Base-by-base conservation (phyloP, 1,140 invertebrate species). In the Zaprionus capensis region DNA sequence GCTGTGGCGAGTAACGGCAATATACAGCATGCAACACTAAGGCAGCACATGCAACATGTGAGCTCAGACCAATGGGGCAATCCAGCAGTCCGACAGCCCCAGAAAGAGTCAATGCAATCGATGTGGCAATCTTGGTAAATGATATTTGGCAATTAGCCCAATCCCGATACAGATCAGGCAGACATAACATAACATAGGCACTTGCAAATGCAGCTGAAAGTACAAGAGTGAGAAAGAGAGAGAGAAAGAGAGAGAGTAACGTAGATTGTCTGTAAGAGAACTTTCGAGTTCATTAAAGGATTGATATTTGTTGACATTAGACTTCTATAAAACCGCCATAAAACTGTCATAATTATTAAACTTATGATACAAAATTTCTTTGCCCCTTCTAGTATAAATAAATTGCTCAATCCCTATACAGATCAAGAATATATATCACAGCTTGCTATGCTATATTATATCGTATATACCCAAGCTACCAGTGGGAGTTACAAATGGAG, bases 51-150 rank as follows among this genome's bases (percentile, higher is more conserved):
- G 65, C 65, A 68, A 68, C 62, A 67, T 65, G 38, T 57, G 49
- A 56, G 22, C 58, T 28, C 36, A 58, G 56, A 20, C 4, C 41
- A 44, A 64, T 63, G 59, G 58, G 28, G 71, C 71, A 74, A 74
- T 51, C 56, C 24, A n/a, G 5, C 64, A 44, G 55, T 36, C 31
- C 20, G 36, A 44, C 62, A 81, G 46, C 51, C 79, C 31, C 31
- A 34, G 51, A 81, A 76, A 67, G 22, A 61, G 36, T 26, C 69
- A 75, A 78, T 59, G 76, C 80, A 82, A 82, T 82, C 80, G 81
- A 66, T 76, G 80, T 71, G 79, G 36, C 80, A 82, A 81, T 53
- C 62, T 12, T 49, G 24, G 61, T 41, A 58, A 79, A 70, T 63
- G 75, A 69, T 78, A 74, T 82, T 82, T 56, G 55, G 53, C 69